Base-by-base conservation (phyloP, 2,113 vertebrate species). In the Xyrauchen texanus region DNA sequence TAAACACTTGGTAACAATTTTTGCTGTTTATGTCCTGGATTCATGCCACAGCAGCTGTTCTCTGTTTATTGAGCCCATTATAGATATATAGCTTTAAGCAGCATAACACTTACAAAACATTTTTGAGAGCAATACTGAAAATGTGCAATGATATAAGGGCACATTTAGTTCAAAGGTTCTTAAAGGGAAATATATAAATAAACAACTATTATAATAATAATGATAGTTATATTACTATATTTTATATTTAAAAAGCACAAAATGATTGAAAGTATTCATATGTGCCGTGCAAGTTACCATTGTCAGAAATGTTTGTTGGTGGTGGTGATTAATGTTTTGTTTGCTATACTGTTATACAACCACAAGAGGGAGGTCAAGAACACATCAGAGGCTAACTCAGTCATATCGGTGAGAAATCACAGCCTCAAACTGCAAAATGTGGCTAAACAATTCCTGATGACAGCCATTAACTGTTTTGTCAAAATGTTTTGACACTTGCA, bases 311-410 rank as follows among this genome's bases (percentile, higher is more conserved):
- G 2, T 60, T 63, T 57, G 16, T 64, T 71, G 60, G 10, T 49
- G 0, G 7, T 21, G 9, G n/a, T 51, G 55, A 74, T 63, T 6
- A 74, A 74, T 63, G 11, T 74, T 63, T 74, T 63, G 51, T 13
- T 12, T 82, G 87, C 81, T 76, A 3, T 90, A 58, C 80, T 47
- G 3, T 0, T 21, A 62, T 65, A 64, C 7, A 2, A 49, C 90
- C 92, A 90, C 92, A 87, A 93, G 92, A 92, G 91, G 13, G 90
- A 85, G 87, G 87, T 76, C 83, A 86, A 88, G 89, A 87, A 90
- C 89, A 84, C 86, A 88, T 76, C 46, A 87, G 81, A 74, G 77
- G 60, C 76, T 76, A 8, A 9, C 82, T 88, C 82, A 85, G 87
- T 75, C 57, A 85, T 34, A 46, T 34, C 21, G 21, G 5, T 53